phyloP scores from a whole-genome alignment of 2,797 vertebrate species.

The Lepus townsendii region DNA sequence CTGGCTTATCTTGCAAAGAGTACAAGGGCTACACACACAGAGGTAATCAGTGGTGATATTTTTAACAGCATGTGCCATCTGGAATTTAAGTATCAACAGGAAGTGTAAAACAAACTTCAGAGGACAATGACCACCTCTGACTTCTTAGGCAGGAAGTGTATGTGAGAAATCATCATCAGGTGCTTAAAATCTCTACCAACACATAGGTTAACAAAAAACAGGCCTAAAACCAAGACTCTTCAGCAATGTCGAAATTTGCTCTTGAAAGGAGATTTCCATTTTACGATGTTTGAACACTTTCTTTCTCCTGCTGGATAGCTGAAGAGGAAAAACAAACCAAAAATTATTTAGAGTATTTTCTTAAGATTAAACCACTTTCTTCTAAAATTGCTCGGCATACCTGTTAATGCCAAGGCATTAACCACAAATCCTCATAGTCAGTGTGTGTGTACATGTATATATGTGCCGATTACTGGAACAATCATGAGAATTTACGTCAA shows the following conservation, averaged over 20 bases:
- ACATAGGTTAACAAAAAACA: background rate
- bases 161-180: background rate
- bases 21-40: background rate
- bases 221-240: background rate
- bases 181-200: constrained; percentile 40
- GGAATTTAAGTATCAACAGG: background rate
- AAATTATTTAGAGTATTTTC: constrained; percentile 31
- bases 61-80: background rate
- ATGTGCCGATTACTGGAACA: background rate
- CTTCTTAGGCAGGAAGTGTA: background rate
- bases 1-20: background rate
- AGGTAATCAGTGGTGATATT: background rate
- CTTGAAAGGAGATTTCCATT: constrained; percentile 7
- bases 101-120: background rate
- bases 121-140: background rate
- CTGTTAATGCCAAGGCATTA: background rate
- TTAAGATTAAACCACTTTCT: constrained; percentile 42
- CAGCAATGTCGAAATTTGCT: constrained; percentile 13
- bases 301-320: constrained; percentile 73
- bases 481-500: constrained; percentile 4
- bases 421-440: background rate
- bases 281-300: constrained; percentile 43
- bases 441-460: background rate
- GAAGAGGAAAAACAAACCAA: background rate
- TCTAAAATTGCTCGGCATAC: background rate